Base-by-base conservation (phyloP, 2,888 invertebrate species). In the Agapostemon virescens region DNA sequence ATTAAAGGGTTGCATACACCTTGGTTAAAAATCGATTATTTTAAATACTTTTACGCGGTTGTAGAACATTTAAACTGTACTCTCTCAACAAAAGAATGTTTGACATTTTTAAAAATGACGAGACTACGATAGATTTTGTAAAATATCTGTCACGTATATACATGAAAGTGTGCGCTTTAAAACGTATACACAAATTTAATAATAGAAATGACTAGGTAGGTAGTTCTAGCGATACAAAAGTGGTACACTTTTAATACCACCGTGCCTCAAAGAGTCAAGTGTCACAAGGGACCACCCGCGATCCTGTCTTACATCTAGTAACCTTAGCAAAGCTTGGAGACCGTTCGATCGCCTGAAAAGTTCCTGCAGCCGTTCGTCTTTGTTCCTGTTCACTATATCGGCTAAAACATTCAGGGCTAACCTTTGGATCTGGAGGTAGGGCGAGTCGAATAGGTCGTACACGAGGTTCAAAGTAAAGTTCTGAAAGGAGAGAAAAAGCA, bases 281-380 rank as follows among this genome's bases (percentile, higher is more conserved):
- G n/a, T 63, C 64, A n/a, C 30, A 61, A n/a, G n/a, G 52, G 30
- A 38, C 45, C 5, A 23, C 45, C 45, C 23, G 1, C 17, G 20
- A 42, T 58, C 5, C 20, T 6, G 0, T 40, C 61, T 90, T 83
- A 94, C 94, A 90, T 94, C 94, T 20, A 94, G 90, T 74, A 94
- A 93, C 89, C 94, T 93, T 85, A 94, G 93, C 15, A 94, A 89
- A 81, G 93, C 93, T 84, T 93, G 77, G 42, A 94, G 93, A 0
- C 94, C 94, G 23, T 93, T 93, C 0, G 94, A 94, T 2, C 92
- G 92, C 20, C 93, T 92, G 76, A 95, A 94, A 0, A 93, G 93
- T 83, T 93, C 93, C 88, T 94, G 94, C 33, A 94, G 91, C 1
- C 90, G 89, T n/a, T 92, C 87, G 68, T 94, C 94, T 66, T 93